phyloP scores from a whole-genome alignment of 2,888 invertebrate species.

The Andrena praecox region DNA sequence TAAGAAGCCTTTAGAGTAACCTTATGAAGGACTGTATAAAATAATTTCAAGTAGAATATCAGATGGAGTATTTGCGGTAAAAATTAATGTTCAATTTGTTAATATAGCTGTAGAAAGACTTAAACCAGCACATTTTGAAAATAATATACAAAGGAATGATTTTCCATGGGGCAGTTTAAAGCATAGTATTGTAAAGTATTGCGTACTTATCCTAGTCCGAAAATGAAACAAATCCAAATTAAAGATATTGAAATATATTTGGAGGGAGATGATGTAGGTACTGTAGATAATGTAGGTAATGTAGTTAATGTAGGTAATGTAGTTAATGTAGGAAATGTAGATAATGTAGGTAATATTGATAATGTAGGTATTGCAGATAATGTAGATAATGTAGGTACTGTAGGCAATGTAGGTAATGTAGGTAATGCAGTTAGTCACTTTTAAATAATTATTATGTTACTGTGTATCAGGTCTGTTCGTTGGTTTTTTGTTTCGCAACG shows the following conservation, averaged over 20 bases:
- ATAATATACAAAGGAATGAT: neutral
- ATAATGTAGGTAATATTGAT: neutral
- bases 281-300: neutral
- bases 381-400: neutral
- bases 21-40: neutral
- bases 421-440: no score
- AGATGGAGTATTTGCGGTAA: neutral
- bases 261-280: neutral
- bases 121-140: neutral
- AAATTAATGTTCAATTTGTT: neutral
- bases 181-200: neutral
- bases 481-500: no score
- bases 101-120: neutral
- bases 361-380: neutral
- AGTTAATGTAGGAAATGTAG: neutral
- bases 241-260: neutral
- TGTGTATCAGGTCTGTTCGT: no score
- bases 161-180: neutral
- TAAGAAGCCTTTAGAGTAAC: neutral
- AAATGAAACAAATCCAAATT: neutral
- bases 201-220: neutral
- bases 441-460: no score
- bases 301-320: neutral
- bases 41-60: neutral
- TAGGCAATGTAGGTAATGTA: neutral